Conservation (phyloP, 2,888 invertebrate genomes). For the Gisinianus flammeolus region DNA sequence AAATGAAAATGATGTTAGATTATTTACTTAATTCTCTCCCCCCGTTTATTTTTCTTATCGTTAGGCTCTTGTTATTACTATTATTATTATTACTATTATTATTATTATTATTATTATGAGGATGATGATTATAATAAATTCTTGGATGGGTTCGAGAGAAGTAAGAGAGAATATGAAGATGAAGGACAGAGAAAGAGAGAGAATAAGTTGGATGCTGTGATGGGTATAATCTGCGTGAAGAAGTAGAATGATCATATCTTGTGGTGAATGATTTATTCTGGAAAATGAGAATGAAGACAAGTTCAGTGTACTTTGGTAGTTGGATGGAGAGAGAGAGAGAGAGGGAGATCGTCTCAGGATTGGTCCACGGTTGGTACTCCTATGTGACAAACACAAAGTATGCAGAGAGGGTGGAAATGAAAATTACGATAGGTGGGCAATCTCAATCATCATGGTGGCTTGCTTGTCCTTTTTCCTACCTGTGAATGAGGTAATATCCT, state of each 20-base stretch:
- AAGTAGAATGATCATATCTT: conserved; percentile 53
- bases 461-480: conserved; percentile 4
- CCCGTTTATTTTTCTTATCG: conserved; percentile 2
- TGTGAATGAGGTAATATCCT: conserved; percentile 37
- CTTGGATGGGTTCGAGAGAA: no score
- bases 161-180: no score
- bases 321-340: conserved; percentile 14
- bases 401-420: conserved; percentile 50
- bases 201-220: conserved; percentile 2
- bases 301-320: conserved; percentile 57
- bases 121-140: conserved; percentile 21
- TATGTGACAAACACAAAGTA: conserved; percentile 1
- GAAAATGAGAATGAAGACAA: conserved; percentile 56
- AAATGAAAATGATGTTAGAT: conserved; percentile 5
- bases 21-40: conserved; percentile 32
- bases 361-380: conserved; percentile 31
- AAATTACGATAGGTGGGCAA: conserved; percentile 43
- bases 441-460: conserved; percentile 28
- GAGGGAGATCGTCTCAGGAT: conserved; percentile 35
- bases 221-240: conserved; percentile 41
- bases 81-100: neutral
- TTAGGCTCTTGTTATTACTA: conserved; percentile 7
- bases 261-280: conserved; percentile 58
- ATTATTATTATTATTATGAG: conserved; percentile 8
- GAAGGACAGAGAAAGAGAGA: neutral